phyloP scores from a whole-genome alignment of 2,113 vertebrate genomes.

The Merops nubicus region DNA sequence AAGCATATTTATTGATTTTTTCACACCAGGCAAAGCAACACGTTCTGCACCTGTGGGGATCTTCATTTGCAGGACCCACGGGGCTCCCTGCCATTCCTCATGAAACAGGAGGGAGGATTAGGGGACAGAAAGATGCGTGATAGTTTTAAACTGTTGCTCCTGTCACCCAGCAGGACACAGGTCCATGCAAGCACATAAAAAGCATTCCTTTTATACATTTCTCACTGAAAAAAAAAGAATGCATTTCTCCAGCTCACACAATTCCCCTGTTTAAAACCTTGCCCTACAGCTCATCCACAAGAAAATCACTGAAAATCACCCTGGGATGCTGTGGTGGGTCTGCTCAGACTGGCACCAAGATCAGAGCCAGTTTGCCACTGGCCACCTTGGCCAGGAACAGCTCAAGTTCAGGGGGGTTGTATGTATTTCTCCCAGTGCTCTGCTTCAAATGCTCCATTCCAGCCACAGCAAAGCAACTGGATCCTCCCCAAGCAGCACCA shows the following conservation, averaged over 20 bases:
- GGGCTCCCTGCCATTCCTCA: not conserved
- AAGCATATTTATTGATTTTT: conserved; percentile 41
- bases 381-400: rapidly evolving
- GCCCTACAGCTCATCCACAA: not conserved
- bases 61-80: not conserved
- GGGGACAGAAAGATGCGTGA: not conserved
- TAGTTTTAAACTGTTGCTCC: conserved; percentile 26
- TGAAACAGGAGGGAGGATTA: not conserved
- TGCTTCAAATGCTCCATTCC: not conserved
- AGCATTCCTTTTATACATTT: not conserved
- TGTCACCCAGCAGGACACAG: conserved; percentile 16
- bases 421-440: not conserved
- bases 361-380: not conserved
- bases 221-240: not conserved
- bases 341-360: not conserved
- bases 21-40: not conserved
- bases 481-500: not conserved
- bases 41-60: not conserved
- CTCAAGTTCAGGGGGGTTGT: rapidly evolving
- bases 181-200: not conserved
- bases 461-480: rapidly evolving
- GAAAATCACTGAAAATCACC: not conserved
- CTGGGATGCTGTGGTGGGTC: rapidly evolving
- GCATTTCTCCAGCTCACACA: not conserved
- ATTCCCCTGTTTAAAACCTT: not conserved